Conservation (phyloP, 2,113 vertebrate species). For the Eretmodus cyanostictus region DNA sequence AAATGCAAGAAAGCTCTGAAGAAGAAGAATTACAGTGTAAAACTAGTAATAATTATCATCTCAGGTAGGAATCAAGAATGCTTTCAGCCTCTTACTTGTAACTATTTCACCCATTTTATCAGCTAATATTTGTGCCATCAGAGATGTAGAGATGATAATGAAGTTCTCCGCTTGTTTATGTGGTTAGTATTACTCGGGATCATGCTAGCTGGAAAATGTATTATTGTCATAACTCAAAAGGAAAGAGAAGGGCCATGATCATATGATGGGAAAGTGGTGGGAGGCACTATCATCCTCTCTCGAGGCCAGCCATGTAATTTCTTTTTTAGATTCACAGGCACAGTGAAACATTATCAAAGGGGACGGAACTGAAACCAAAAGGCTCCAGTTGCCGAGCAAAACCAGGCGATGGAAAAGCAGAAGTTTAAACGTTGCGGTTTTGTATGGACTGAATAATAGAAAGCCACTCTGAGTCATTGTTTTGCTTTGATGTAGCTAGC, state of each 20-base stretch:
- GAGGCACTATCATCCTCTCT: conserved; percentile 1
- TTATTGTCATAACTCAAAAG: conserved; percentile 7
- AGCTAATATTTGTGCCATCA: neutral
- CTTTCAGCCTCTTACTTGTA: neutral
- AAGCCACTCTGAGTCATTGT: neutral
- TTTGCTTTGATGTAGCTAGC: neutral
- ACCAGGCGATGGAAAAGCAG: neutral
- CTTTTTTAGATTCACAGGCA: conserved; percentile 29
- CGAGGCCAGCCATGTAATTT: conserved; percentile 23
- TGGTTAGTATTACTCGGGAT: neutral
- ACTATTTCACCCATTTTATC: neutral
- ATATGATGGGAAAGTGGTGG: neutral
- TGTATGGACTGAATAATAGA: neutral
- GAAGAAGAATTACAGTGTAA: neutral
- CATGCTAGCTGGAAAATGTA: neutral
- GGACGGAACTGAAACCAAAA: conserved; percentile 16
- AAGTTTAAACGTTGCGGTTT: neutral
- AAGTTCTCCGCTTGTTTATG: neutral
- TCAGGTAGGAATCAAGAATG: neutral
- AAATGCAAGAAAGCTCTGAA: neutral
- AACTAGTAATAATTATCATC: neutral
- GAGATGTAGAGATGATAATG: neutral
- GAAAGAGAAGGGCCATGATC: conserved; percentile 2
- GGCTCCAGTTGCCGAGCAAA: neutral
- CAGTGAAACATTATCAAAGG: conserved; percentile 14